Conservation (phyloP, 2,797 vertebrate species). For the Hemibagrus guttatus region DNA sequence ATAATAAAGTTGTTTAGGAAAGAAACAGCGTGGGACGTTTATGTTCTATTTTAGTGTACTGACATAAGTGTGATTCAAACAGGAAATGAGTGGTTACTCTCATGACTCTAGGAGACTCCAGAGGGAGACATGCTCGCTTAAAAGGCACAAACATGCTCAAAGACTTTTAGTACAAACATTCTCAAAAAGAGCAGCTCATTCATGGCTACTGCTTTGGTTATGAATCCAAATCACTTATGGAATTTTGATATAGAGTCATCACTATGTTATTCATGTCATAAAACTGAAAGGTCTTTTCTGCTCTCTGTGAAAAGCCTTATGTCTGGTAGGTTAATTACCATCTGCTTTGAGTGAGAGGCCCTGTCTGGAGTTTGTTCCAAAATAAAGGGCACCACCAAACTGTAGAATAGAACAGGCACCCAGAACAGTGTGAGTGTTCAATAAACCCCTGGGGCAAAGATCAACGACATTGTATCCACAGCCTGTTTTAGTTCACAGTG, state of each 20-base stretch:
- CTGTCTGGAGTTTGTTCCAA: conserved; percentile 25
- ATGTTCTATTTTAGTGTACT: conserved; percentile 50
- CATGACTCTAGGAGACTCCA: conserved; percentile 35
- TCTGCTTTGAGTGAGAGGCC: conserved; percentile 37
- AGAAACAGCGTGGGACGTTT: conserved; percentile 56
- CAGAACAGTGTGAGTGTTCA: conserved; percentile 44
- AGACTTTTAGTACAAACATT: background rate
- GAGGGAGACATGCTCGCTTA: conserved; percentile 49
- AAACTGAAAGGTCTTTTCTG: background rate
- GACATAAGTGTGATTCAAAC: conserved; percentile 57
- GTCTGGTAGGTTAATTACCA: conserved; percentile 44
- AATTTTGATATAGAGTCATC: conserved; percentile 17
- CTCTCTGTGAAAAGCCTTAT: conserved; percentile 11
- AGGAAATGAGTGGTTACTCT: conserved; percentile 64
- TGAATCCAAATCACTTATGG: background rate
- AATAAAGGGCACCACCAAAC: conserved; percentile 42
- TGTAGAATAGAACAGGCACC: conserved; percentile 23
- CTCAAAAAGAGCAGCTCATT: background rate
- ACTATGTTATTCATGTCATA: conserved; percentile 2
- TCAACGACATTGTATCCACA: conserved; percentile 45
- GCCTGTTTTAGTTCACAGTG: conserved; percentile 35
- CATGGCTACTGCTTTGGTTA: background rate
- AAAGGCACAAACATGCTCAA: conserved; percentile 19
- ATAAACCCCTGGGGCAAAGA: conserved; percentile 47
- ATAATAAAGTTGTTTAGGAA: conserved; percentile 14